Evolutionary conservation across 2,888 invertebrate genomes (phyloP).

Genomic region (Synanthedon vespiformis): DNA sequence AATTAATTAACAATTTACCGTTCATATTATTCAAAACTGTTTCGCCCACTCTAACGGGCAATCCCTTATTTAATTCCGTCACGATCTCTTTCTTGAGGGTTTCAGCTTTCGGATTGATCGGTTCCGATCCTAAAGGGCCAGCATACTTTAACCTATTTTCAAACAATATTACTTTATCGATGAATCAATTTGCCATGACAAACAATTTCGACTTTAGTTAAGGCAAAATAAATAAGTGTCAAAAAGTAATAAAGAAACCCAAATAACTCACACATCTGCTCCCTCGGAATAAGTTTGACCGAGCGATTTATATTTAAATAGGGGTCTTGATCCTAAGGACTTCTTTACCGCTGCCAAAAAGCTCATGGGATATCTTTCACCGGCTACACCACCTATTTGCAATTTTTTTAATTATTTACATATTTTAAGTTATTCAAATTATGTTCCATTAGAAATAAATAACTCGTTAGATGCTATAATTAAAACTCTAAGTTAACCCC

Average conservation of each 20-base stretch:
- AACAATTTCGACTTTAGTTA: background rate
- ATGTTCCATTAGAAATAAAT: too few species aligned
- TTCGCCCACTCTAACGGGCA: conserved; percentile 27
- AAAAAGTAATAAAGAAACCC: too few species aligned
- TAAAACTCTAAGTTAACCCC: too few species aligned
- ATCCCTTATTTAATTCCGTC: conserved; percentile 27
- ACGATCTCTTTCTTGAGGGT: conserved; percentile 24
- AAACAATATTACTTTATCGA: background rate
- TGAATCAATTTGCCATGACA: too few species aligned
- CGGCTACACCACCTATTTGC: conserved; percentile 39
- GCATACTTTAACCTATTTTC: conserved; percentile 26
- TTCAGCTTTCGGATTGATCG: conserved; percentile 18
- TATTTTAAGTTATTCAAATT: background rate
- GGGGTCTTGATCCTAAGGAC: conserved; percentile 27
- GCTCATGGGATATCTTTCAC: conserved; percentile 31
- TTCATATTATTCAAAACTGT: conserved; percentile 19
- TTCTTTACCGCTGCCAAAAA: conserved; percentile 30
- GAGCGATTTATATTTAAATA: conserved; percentile 35
- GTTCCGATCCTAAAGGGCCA: conserved; percentile 24
- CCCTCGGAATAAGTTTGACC: conserved; percentile 36
- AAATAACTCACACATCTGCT: conserved; percentile 30
- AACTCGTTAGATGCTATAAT: too few species aligned
- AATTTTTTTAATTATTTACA: background rate
- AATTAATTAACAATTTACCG: conserved; percentile 15
- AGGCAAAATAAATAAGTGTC: too few species aligned